A percentile compares a stretch with the other conserved stretches of the same genome.
Conservation (phyloP, 2,113 vertebrate genomes). For the Rissa tridactyla region DNA sequence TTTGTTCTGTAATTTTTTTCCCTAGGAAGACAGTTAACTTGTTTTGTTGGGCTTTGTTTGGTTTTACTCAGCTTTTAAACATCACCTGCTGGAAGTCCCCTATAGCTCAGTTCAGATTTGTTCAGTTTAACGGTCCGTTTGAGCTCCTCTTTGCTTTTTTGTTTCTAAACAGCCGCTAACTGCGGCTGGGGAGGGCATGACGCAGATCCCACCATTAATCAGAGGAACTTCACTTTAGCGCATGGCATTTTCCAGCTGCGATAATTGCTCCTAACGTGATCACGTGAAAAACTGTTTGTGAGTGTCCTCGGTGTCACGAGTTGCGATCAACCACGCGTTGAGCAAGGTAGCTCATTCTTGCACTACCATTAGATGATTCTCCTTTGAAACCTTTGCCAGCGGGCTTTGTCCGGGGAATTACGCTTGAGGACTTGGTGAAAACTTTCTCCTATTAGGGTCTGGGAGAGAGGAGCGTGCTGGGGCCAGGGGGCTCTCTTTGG, state of each 20-base stretch:
- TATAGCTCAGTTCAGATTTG: not conserved
- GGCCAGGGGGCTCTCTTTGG: not conserved
- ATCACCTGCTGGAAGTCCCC: too few relatives aligned
- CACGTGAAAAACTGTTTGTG: not conserved
- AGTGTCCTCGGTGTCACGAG: not conserved
- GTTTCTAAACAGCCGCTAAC: not conserved
- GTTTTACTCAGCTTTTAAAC: not conserved
- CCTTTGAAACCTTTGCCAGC: not conserved
- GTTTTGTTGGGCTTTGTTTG: not conserved
- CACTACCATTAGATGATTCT: not conserved
- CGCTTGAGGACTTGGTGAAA: not conserved
- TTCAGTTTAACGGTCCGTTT: accelerated
- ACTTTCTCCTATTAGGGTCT: slow-evolving; percentile 57
- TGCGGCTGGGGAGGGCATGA: accelerated
- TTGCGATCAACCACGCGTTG: not conserved
- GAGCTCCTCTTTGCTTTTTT: accelerated
- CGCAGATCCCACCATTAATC: not conserved
- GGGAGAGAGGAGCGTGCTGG: not conserved
- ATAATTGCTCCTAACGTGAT: not conserved
- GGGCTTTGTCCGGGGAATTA: not conserved
- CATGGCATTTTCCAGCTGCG: not conserved
- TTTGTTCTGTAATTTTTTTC: not conserved
- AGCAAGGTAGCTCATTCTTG: not conserved
- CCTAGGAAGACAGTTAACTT: not conserved
- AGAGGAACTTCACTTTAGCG: not conserved